Evolutionary conservation across 2,113 vertebrate genomes (phyloP), one percentile per base, ranked within the genome.

Genomic region (Porphyrio hochstetteri): DNA sequence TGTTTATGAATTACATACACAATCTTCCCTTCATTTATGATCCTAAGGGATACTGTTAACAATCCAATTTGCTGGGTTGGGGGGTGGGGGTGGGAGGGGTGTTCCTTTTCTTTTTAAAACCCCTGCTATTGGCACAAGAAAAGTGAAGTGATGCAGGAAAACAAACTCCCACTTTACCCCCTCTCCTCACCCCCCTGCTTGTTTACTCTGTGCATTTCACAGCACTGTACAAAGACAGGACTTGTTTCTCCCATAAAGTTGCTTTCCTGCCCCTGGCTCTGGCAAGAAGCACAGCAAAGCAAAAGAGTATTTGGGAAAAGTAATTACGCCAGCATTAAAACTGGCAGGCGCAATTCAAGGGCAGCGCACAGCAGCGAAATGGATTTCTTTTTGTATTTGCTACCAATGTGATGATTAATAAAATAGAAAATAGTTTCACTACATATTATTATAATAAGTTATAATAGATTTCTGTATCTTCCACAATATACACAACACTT

Each of bases 1-100:
- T 94, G 92, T 94, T 96, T 97, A 92, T 92, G 83, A 97, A 91
- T 96, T 95, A 91, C 42, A 75, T 91, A 95, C 83, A 91, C 80
- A 96, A 48, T 48, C 80, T 91, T 92, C 80, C 46, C 16, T 93
- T 93, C 77, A 91, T 72, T 94, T 94, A 95, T 84, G 92, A 95
- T 91, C 86, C 69, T 92, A 74, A 92, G 86, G 82, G 94, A 96
- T 72, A 38, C 44, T 60, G 38, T 56, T 89, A 95, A 91, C 95
- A 95, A 93, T 63, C 68, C 85, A 92, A 86, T 92, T 80, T 74
- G 36, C 82, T 48, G 48, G 20, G 23, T 48, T 20, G 46, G 17
- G 42, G 42, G 40, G 40, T 56, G n/a, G n/a, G n/a, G n/a, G n/a
- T n/a, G n/a, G n/a, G n/a, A n/a, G n/a, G n/a, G n/a, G n/a, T n/a